Base-by-base conservation (phyloP, 1,140 invertebrate genomes). In the Vanessa tameamea region DNA sequence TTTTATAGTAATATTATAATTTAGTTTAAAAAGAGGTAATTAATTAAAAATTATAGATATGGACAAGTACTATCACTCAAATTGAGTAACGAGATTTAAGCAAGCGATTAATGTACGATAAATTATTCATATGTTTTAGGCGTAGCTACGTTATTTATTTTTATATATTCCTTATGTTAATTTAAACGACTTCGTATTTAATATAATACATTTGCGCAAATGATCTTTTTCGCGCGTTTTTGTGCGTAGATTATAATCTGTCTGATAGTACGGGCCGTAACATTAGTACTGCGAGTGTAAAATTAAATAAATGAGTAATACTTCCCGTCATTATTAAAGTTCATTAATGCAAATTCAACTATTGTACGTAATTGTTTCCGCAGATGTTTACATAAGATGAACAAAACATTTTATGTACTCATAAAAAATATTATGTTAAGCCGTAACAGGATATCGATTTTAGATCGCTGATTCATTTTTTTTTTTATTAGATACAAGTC, bases 241-340 rank as follows among this genome's bases (percentile, higher is more conserved):
- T 78, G 48, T 65, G 68, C 68, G 72, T 72, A 76, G 76, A 80
- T 78, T 69, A 64, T 77, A 75, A 79, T 78, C 78, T 65, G 43
- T 37, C 43, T 73, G 73, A 72, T 77, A 79, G 67, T 16, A 51
- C 57, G 48, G 55, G 72, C 75, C 57, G 55, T 70, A 71, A 75
- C 64, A 64, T 55, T 63, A 72, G 71, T 57, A 13, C 57, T 50
- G 53, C 72, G 51, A 63, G 72, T 65, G 74, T 71, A 65, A 79
- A 76, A 75, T 79, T 73, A 76, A 79, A 79, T 82, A 83, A 80
- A 87, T 82, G 81, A 86, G 55, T 81, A 82, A 82, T 77, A 78
- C 76, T 84, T 82, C 78, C 77, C 67, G 77, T 78, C 73, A 82
- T 86, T 84, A 84, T 82, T 78, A 74, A 72, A 73, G 77, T 78